Percentiles rank a stretch among this genome's conserved stretches.
These are phyloP conservation scores for Platichthys flesus DNA, from an alignment of 2,113 vertebrate species.

Conservation along the genomic window DNA sequence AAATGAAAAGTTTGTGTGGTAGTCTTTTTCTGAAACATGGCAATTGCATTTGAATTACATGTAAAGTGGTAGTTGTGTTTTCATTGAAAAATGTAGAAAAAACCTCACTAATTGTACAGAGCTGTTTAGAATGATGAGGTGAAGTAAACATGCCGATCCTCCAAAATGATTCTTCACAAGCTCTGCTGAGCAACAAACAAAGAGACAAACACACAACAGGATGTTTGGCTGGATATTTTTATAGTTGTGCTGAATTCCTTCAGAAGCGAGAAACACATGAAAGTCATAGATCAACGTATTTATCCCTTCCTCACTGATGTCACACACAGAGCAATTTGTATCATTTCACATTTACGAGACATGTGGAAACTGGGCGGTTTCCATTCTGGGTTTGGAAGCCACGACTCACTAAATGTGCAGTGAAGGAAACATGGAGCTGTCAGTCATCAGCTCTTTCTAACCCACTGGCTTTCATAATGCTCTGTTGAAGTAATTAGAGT, in stretches of 20 bases:
- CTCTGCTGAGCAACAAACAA: conserved; percentile 9
- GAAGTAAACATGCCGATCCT: conserved; percentile 7
- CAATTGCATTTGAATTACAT: not conserved
- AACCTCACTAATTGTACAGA: conserved; percentile 1
- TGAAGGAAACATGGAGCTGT: conserved; percentile 4
- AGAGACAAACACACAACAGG: conserved; percentile 7
- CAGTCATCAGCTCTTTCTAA: conserved; percentile 7
- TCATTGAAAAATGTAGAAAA: not conserved
- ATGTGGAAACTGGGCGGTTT: conserved; percentile 13
- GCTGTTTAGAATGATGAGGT: conserved; percentile 20
- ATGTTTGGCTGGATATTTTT: not conserved
- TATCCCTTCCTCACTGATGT: conserved; percentile 3
- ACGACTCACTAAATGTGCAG: not conserved
- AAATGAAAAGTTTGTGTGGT: too few relatives aligned
- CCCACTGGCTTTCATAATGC: not conserved
- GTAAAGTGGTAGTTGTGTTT: not conserved
- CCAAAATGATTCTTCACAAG: not conserved
- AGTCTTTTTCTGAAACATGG: too few relatives aligned
- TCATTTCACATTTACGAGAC: conserved; percentile 21
- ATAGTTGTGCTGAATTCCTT: not conserved
- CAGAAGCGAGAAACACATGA: conserved; percentile 30
- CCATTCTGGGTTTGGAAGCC: conserved; percentile 18
- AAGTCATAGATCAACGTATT: conserved; percentile 34
- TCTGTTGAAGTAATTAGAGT: not conserved
- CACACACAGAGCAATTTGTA: conserved; percentile 29